Evolutionary conservation across 2,888 invertebrate species (phyloP).

Genomic region (Anthoptus insignis): DNA sequence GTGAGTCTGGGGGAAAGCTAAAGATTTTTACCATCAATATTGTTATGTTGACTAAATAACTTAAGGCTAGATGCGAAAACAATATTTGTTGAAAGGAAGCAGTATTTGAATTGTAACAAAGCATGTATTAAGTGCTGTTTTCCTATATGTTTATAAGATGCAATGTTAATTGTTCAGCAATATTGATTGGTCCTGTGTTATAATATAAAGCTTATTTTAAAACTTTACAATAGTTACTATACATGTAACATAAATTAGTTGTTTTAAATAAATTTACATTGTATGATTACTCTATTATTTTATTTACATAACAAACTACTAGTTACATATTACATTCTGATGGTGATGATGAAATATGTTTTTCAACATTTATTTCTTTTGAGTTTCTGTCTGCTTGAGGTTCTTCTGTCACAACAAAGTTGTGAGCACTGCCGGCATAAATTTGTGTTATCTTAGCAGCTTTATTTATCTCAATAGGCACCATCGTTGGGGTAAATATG

Average conservation of each 20-base stretch:
- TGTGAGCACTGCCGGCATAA: conserved; percentile 79
- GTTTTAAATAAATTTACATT: conserved; percentile 31
- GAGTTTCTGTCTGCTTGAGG: background rate
- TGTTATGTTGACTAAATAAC: background rate
- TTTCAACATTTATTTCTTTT: too few relatives aligned
- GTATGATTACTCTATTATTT: conserved; percentile 5
- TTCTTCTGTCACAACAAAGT: conserved; percentile 67
- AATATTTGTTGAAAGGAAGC: conserved; percentile 2
- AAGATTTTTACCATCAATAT: conserved; percentile 13
- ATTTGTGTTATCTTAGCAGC: conserved; percentile 61
- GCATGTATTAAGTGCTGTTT: background rate
- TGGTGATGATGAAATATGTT: too few relatives aligned
- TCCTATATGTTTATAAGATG: background rate
- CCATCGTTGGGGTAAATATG: conserved; percentile 66
- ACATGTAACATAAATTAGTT: conserved; percentile 27
- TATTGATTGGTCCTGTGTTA: conserved; percentile 16
- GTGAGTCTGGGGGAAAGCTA: conserved; percentile 27
- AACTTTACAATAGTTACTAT: conserved; percentile 31
- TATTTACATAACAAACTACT: background rate
- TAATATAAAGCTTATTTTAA: conserved; percentile 26
- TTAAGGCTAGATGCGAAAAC: background rate
- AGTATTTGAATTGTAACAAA: conserved; percentile 16
- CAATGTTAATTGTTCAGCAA: conserved; percentile 6
- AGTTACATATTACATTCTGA: background rate
- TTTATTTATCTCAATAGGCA: conserved; percentile 56